Evolutionary conservation across 2,113 vertebrate species (phyloP).

Genomic region (Oreocharis arfaki): DNA sequence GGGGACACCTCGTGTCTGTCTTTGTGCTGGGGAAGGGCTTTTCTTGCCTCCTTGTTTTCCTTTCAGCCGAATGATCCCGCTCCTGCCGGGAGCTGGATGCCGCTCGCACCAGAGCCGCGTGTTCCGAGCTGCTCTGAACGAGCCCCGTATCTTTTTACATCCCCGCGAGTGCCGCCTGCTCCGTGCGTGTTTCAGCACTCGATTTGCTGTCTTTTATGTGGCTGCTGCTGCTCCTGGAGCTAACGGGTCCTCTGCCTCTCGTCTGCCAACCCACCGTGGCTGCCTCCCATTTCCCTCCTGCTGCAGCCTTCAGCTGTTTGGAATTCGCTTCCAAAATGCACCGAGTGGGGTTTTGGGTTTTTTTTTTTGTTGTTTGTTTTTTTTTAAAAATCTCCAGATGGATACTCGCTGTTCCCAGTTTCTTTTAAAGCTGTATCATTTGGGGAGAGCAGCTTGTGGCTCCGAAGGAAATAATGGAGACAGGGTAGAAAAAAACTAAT

Average conservation of each 20-base stretch:
- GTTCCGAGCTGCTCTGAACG: not conserved
- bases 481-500: not conserved
- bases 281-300: conserved; percentile 33
- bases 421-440: not conserved
- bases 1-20: not conserved
- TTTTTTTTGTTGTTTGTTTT: not conserved
- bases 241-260: not conserved
- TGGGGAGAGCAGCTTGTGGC: not conserved
- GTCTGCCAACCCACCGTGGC: not conserved
- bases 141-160: not conserved
- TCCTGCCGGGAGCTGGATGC: not conserved
- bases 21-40: not conserved
- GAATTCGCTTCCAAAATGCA: conserved; percentile 35
- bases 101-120: not conserved
- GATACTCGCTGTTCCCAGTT: not conserved
- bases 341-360: not conserved
- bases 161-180: not conserved
- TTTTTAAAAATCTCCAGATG: conserved; percentile 14
- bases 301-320: conserved; percentile 49
- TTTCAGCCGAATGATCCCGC: rapidly evolving
- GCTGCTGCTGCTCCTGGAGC: not conserved
- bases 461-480: not conserved
- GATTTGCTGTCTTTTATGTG: not conserved
- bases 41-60: not conserved
- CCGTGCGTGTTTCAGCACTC: not conserved